phyloP scores from a whole-genome alignment of 2,888 invertebrate genomes.

The Oxycera nigricornis region DNA sequence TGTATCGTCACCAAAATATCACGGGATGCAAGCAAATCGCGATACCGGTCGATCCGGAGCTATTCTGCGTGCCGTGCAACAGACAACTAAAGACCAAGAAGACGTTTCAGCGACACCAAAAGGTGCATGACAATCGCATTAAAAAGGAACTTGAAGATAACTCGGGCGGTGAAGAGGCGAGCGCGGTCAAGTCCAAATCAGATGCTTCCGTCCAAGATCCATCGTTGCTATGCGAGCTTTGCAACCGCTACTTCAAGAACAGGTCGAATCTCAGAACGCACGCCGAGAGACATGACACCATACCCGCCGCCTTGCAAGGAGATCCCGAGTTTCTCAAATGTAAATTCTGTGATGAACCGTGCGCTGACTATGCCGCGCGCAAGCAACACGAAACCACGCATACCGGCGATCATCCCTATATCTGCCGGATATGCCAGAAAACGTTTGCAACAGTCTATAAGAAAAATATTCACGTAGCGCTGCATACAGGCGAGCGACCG shows the following conservation, averaged over 20 bases:
- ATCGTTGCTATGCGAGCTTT: conserved; percentile 12
- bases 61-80: conserved; percentile 13
- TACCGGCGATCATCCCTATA: conserved; percentile 26
- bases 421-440: conserved; percentile 33
- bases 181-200: background rate
- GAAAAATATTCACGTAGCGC: conserved; percentile 15
- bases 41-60: background rate
- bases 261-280: background rate
- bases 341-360: conserved; percentile 44
- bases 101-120: background rate
- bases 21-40: background rate
- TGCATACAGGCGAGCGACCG: conserved; percentile 44
- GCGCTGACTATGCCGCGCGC: background rate
- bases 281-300: background rate
- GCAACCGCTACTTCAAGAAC: conserved; percentile 29
- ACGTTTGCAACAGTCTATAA: conserved; percentile 36
- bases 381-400: conserved; percentile 37
- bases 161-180: background rate
- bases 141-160: background rate
- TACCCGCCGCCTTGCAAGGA: conserved; percentile 3
- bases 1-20: background rate
- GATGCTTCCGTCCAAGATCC: conserved; percentile 25
- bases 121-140: background rate
- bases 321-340: conserved; percentile 51
- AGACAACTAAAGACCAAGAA: conserved; percentile 6